Evolutionary conservation across 37 sponge, comb jelly and placozoan genomes (phyloP).

Genomic region (Trichoplax adhaerens): DNA sequence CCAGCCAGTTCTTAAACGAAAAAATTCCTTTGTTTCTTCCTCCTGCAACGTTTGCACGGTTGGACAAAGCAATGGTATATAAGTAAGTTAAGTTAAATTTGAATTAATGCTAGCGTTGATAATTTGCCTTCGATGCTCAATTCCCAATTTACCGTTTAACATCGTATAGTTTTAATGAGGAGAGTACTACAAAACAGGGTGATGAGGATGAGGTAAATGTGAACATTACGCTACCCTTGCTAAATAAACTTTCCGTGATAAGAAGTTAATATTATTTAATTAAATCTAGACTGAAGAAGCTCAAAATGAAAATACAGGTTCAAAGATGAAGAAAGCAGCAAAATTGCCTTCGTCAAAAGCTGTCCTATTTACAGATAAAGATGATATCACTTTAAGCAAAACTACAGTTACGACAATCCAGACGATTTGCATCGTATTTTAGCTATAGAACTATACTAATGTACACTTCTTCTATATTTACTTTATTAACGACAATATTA

Average conservation of each 20-base stretch:
- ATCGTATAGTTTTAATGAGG: no score
- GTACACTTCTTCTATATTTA: no score
- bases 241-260: background rate
- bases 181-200: constrained; percentile 2
- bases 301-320: no score
- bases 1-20: background rate
- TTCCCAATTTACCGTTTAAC: constrained; percentile 20
- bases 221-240: background rate
- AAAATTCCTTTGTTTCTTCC: constrained; percentile 40
- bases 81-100: constrained; percentile 16
- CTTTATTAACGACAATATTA: no score
- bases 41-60: constrained; percentile 24
- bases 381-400: no score
- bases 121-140: constrained; percentile 16
- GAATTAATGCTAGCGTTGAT: background rate
- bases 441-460: no score
- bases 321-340: no score
- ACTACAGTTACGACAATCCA: no score
- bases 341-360: no score
- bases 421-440: no score
- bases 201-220: constrained; percentile 10
- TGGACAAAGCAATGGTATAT: constrained; percentile 26
- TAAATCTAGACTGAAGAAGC: no score
- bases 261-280: background rate
- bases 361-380: no score